Evolutionary conservation across 2,113 vertebrate genomes (phyloP).

Genomic region (Grammomys surdaster): DNA sequence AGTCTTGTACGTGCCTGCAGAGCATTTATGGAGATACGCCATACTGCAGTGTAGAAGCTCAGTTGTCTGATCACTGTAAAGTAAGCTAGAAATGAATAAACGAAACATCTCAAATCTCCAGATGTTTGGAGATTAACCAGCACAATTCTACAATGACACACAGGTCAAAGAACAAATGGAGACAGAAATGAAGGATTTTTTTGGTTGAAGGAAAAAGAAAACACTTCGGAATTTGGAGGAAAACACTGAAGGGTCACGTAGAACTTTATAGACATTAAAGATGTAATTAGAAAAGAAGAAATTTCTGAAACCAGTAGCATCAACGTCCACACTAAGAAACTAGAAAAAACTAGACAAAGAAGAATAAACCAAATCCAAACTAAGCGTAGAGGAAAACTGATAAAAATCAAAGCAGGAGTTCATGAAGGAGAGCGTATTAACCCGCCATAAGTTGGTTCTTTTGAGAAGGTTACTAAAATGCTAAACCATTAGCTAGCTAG

Average conservation of each 20-base stretch:
- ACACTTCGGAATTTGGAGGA: constrained; percentile 5
- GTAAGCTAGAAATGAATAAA: constrained; percentile 28
- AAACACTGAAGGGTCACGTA: not conserved
- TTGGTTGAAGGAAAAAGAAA: constrained; percentile 25
- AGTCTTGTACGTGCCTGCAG: not conserved
- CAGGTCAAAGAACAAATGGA: constrained; percentile 27
- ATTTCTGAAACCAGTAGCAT: not conserved
- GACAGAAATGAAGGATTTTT: constrained; percentile 53
- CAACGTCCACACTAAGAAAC: constrained; percentile 51
- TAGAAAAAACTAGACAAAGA: not conserved
- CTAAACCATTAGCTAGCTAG: not conserved
- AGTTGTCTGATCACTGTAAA: not conserved
- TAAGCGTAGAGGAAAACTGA: constrained; percentile 16
- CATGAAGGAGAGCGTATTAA: constrained; percentile 10
- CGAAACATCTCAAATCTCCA: not conserved
- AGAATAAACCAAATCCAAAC: constrained; percentile 39
- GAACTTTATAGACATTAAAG: constrained; percentile 11
- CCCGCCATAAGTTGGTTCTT: not conserved
- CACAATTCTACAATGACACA: constrained; percentile 12
- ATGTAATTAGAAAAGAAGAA: constrained; percentile 16
- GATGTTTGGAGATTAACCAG: constrained; percentile 32
- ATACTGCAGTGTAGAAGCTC: not conserved
- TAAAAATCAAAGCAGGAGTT: constrained; percentile 20
- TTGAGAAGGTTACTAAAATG: constrained; percentile 38
- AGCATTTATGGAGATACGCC: not conserved